Evolutionary conservation across 2,888 invertebrate genomes (phyloP).

Genomic region (Lithophane leautieri): DNA sequence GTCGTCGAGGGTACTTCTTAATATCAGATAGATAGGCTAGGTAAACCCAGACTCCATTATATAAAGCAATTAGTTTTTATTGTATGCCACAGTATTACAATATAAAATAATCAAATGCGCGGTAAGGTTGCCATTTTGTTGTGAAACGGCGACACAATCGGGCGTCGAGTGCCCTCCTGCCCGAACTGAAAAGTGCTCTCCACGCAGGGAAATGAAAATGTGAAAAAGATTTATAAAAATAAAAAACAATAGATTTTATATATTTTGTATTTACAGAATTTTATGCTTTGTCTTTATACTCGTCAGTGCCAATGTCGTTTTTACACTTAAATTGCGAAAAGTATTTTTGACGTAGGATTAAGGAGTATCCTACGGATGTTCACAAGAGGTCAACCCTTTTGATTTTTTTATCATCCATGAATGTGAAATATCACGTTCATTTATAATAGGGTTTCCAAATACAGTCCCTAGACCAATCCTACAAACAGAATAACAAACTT

Average conservation of each 20-base stretch:
- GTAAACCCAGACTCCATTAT: slow-evolving; percentile 29
- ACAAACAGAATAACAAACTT: neutral
- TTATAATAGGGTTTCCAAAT: neutral
- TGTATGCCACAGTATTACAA: slow-evolving; percentile 8
- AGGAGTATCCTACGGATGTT: slow-evolving; percentile 5
- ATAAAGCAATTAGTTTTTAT: slow-evolving; percentile 49
- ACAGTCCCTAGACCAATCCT: neutral
- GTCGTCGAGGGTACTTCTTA: slow-evolving; percentile 42
- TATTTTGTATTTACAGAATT: neutral
- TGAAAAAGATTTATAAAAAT: slow-evolving; percentile 26
- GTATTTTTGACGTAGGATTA: slow-evolving; percentile 2
- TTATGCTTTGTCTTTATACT: neutral
- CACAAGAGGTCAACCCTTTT: slow-evolving; percentile 1
- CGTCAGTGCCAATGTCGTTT: neutral
- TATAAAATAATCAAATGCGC: slow-evolving; percentile 26
- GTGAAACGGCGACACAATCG: slow-evolving; percentile 13
- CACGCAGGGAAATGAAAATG: slow-evolving; percentile 21
- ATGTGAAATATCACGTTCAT: slow-evolving; percentile 15
- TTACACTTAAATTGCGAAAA: neutral
- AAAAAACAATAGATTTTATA: slow-evolving; percentile 5
- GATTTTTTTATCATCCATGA: neutral
- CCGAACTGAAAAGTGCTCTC: slow-evolving; percentile 32
- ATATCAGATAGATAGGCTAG: slow-evolving; percentile 42
- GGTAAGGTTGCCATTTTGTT: slow-evolving; percentile 4
- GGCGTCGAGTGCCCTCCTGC: slow-evolving; percentile 26